phyloP scores from a whole-genome alignment of 2,888 invertebrate species.

The Drosophila stalkeri region DNA sequence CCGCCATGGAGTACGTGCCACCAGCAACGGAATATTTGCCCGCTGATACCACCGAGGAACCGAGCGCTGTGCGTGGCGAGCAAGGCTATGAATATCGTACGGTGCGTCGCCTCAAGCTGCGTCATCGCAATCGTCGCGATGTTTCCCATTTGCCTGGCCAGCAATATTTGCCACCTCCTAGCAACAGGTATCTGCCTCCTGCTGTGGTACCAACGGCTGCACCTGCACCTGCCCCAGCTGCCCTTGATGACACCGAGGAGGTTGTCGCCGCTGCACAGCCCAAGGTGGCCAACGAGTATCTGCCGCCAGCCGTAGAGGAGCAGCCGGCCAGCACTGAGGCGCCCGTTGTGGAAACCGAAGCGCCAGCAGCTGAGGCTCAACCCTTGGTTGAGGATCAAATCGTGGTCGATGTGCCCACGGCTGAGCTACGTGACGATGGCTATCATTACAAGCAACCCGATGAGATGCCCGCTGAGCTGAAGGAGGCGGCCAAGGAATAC shows the following conservation, averaged over 20 bases:
- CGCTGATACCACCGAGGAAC: constrained; percentile 18
- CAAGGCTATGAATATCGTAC: constrained; percentile 76
- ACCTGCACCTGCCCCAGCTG: constrained; percentile 13
- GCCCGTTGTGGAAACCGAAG: constrained; percentile 44
- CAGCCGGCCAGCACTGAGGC: constrained; percentile 50
- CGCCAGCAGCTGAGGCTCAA: constrained; percentile 29
- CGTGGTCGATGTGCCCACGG: constrained; percentile 67
- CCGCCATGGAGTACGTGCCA: constrained; percentile 52
- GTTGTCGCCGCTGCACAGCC: constrained; percentile 60
- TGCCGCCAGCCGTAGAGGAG: constrained; percentile 63
- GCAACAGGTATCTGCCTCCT: constrained; percentile 67
- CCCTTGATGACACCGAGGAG: constrained; percentile 69
- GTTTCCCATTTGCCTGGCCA: constrained; percentile 69
- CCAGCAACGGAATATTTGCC: constrained; percentile 58
- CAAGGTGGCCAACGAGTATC: constrained; percentile 66
- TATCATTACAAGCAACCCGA: constrained; percentile 79
- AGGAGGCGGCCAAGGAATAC: constrained; percentile 59
- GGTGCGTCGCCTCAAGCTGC: constrained; percentile 71
- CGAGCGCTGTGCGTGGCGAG: constrained; percentile 49
- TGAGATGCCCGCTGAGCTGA: constrained; percentile 56
- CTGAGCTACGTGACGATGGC: constrained; percentile 72
- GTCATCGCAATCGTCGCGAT: constrained; percentile 76
- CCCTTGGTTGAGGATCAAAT: constrained; percentile 29
- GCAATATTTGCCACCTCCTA: constrained; percentile 71
- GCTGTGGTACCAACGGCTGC: background rate